Percentiles rank a stretch among this genome's conserved stretches.
Evolutionary conservation across 2,113 vertebrate genomes (phyloP).

Genomic region (Crotophaga sulcirostris): DNA sequence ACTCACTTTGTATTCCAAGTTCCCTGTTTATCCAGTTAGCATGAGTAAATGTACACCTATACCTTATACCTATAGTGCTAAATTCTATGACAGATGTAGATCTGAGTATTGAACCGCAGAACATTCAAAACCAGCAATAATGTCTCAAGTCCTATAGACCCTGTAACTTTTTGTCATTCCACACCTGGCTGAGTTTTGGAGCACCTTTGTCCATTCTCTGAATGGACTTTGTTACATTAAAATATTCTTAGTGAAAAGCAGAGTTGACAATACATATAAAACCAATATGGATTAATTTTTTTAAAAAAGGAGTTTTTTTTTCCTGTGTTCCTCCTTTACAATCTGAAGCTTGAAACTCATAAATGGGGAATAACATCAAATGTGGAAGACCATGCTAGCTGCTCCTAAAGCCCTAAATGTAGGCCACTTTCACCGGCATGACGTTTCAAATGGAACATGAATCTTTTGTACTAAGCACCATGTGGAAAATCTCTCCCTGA

Average conservation of each 20-base stretch:
- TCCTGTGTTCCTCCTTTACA: background rate
- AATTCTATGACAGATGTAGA: background rate
- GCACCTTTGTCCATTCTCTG: background rate
- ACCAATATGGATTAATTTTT: fast-evolving
- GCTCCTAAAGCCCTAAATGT: background rate
- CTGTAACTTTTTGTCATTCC: background rate
- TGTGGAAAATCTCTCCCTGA: background rate
- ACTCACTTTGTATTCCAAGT: background rate
- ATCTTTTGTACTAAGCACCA: background rate
- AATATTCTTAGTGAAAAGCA: background rate
- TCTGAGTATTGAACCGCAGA: background rate
- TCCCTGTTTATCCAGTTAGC: background rate
- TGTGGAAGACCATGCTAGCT: background rate
- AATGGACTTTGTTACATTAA: background rate
- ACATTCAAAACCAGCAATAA: background rate
- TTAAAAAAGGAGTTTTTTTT: background rate
- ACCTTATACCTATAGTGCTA: background rate
- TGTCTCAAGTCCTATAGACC: background rate
- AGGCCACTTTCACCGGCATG: background rate
- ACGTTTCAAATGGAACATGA: background rate
- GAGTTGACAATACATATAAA: background rate
- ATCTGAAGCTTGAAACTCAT: background rate
- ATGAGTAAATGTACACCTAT: background rate
- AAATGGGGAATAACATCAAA: background rate
- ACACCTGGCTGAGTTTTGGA: background rate